phyloP scores from a whole-genome alignment of 1,140 invertebrate species.

The Nasonia giraulti region DNA sequence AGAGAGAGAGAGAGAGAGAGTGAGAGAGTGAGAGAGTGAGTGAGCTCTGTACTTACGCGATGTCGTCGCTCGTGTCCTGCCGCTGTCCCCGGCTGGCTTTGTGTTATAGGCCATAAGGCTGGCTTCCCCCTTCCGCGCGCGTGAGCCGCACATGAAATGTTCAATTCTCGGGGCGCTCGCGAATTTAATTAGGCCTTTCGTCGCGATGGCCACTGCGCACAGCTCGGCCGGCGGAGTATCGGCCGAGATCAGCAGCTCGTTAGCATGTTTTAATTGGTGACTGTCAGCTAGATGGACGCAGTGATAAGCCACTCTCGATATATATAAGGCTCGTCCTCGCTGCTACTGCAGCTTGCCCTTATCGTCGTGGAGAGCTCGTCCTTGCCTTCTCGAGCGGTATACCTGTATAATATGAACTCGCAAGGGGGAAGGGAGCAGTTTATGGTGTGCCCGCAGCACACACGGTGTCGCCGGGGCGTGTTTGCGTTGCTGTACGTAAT shows the following conservation, averaged over 20 bases:
- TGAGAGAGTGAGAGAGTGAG: neutral
- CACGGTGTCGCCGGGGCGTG: neutral
- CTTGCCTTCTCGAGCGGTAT: neutral
- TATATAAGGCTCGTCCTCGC: conserved; percentile 7
- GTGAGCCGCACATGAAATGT: neutral
- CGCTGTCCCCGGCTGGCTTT: conserved; percentile 15
- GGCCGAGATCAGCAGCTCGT: conserved; percentile 72
- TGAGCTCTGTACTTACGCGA: neutral
- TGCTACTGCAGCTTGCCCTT: neutral
- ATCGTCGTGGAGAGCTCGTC: neutral
- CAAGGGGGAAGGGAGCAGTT: no score
- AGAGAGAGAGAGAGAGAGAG: neutral
- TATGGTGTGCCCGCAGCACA: no score
- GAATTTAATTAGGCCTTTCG: conserved; percentile 57
- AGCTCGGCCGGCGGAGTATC: conserved; percentile 56
- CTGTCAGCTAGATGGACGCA: conserved; percentile 69
- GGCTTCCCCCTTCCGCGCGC: neutral
- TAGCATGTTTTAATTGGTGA: conserved; percentile 74
- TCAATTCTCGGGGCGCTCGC: conserved; percentile 38
- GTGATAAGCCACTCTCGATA: conserved; percentile 32
- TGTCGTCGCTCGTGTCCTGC: conserved; percentile 53
- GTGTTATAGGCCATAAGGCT: neutral
- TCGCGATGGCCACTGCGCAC: conserved; percentile 19
- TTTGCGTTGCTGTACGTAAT: neutral
- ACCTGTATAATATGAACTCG: neutral